phyloP scores from a whole-genome alignment of 1,140 invertebrate species.

The Euura saliciscinereae region DNA sequence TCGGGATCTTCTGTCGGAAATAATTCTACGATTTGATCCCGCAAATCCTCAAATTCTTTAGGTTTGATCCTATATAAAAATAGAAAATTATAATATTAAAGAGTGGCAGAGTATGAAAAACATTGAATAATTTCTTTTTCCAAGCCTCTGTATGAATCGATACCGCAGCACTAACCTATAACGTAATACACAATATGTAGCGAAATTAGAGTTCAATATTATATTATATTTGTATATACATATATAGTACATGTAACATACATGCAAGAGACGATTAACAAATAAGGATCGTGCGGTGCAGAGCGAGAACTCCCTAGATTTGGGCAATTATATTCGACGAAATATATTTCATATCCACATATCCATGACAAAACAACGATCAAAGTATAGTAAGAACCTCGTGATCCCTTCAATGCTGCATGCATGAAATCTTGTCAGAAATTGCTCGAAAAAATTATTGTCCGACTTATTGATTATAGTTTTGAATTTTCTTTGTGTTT shows the following conservation, averaged over 20 bases:
- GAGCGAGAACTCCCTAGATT: neutral
- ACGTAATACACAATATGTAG: constrained; percentile 4
- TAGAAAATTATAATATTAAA: constrained; percentile 3
- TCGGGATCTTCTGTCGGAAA: constrained; percentile 20
- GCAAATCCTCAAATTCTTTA: neutral
- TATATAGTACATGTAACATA: neutral
- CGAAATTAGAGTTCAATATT: neutral
- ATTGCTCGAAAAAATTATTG: neutral
- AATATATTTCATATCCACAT: too few relatives aligned
- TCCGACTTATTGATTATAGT: neutral
- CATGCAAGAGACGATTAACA: neutral
- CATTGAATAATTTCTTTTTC: too few relatives aligned
- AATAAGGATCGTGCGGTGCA: neutral
- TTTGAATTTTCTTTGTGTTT: neutral
- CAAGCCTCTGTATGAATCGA: too few relatives aligned
- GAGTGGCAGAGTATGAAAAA: neutral
- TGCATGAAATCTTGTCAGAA: neutral
- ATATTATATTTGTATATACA: neutral
- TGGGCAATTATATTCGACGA: neutral
- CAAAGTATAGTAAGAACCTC: constrained; percentile 1
- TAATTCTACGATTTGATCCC: constrained; percentile 18
- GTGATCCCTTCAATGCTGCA: neutral
- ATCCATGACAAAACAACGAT: too few relatives aligned
- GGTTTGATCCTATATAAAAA: neutral
- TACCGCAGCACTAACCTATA: too few relatives aligned